Conservation (phyloP, 2,888 invertebrate genomes). For the Pheosia tremula region DNA sequence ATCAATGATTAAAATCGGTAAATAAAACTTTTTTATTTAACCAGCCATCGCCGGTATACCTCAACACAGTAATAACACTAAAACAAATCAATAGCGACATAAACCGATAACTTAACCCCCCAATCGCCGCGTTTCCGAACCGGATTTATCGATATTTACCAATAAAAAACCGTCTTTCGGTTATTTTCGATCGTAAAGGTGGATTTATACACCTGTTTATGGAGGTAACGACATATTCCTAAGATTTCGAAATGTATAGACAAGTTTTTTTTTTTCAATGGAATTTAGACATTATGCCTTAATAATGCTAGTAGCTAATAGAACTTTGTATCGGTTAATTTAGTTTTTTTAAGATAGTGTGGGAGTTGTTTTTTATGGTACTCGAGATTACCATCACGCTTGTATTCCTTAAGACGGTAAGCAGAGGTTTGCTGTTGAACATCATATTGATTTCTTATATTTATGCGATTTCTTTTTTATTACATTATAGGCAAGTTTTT, state of each 20-base stretch:
- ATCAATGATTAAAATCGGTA: no score
- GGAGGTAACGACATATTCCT: constrained; percentile 32
- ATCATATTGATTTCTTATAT: no score
- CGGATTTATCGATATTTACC: constrained; percentile 56
- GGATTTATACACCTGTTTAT: constrained; percentile 57
- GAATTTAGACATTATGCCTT: constrained; percentile 2
- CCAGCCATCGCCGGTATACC: constrained; percentile 12
- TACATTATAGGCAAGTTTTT: no score
- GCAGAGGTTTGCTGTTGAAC: constrained; percentile 20
- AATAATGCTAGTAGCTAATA: constrained; percentile 1
- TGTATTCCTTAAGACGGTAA: background rate
- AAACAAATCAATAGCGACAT: constrained; percentile 68
- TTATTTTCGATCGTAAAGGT: constrained; percentile 44
- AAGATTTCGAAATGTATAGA: constrained; percentile 11
- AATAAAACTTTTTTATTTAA: background rate
- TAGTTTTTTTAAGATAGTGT: background rate
- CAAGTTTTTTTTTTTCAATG: constrained; percentile 6
- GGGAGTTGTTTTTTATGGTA: background rate
- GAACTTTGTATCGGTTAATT: background rate
- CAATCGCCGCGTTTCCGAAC: constrained; percentile 42
- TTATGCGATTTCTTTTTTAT: no score
- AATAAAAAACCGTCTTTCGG: constrained; percentile 50
- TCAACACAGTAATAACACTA: constrained; percentile 70
- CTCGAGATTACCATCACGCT: no score
- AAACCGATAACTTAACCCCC: constrained; percentile 57